Percentiles rank a stretch among this genome's conserved stretches.
These are phyloP conservation scores for Struthidea cinerea DNA, from an alignment of 2,113 vertebrate genomes.

Conservation along the genomic window DNA sequence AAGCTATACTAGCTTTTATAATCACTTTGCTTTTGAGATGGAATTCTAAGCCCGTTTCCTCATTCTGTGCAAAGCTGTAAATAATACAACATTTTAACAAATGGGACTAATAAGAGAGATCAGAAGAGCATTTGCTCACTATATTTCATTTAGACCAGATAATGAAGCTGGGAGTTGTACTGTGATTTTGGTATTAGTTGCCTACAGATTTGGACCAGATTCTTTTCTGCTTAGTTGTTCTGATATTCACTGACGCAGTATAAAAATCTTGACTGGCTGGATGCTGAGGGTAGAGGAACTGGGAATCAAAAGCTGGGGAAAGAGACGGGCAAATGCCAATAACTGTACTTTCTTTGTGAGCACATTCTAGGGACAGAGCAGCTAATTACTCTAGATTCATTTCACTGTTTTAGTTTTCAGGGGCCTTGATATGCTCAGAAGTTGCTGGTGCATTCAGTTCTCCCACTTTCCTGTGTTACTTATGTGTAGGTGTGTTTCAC, in stretches of 20 bases:
- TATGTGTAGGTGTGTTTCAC: neutral
- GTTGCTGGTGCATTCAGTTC: neutral
- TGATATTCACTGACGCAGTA: neutral
- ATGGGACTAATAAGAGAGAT: constrained; percentile 36
- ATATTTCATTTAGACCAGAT: constrained; percentile 28
- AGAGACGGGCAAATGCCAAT: neutral
- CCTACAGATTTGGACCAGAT: neutral
- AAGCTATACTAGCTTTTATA: neutral
- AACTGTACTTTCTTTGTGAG: neutral
- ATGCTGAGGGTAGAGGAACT: neutral
- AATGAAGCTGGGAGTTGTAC: neutral
- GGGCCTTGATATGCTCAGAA: fast-evolving
- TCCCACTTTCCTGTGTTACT: neutral
- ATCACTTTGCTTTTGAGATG: neutral
- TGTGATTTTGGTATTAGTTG: neutral
- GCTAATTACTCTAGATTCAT: neutral
- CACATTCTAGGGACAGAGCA: neutral
- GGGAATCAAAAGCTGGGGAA: fast-evolving
- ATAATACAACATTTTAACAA: constrained; percentile 32
- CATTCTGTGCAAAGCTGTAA: neutral
- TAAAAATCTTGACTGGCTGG: neutral
- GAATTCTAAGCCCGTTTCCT: neutral
- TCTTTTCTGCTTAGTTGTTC: neutral
- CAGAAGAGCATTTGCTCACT: constrained; percentile 6
- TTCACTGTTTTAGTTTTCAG: neutral